A percentile compares a stretch with the other conserved stretches of the same genome.
These are phyloP conservation scores for Hystrix brachyura DNA, from an alignment of 2,113 vertebrate genomes.

Conservation along the genomic window DNA sequence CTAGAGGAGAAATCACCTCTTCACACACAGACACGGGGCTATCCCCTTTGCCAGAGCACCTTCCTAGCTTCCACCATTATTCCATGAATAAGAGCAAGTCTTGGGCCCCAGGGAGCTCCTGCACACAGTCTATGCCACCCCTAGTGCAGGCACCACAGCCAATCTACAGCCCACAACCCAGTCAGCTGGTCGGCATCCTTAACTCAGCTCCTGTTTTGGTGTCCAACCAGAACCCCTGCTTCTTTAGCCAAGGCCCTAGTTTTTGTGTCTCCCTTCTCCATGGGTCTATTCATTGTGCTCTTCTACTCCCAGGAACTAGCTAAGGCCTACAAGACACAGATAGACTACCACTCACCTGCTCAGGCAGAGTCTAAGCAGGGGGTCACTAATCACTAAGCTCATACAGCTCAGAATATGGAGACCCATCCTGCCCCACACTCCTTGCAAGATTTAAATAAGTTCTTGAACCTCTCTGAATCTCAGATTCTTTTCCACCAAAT, in stretches of 20 bases:
- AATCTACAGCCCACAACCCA: not conserved
- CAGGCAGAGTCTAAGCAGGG: not conserved
- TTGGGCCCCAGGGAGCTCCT: not conserved
- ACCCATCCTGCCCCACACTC: not conserved
- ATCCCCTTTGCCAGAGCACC: not conserved
- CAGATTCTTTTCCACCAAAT: not conserved
- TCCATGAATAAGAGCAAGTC: fast-evolving
- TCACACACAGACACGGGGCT: not conserved
- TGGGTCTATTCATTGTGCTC: not conserved
- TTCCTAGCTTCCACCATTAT: not conserved
- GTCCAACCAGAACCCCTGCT: not conserved
- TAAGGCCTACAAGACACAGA: not conserved
- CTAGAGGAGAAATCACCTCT: not conserved
- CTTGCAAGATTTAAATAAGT: not conserved
- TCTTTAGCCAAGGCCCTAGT: not conserved
- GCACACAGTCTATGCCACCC: not conserved
- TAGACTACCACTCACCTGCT: not conserved
- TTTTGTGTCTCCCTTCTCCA: not conserved
- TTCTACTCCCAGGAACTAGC: not conserved
- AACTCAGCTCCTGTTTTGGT: not conserved
- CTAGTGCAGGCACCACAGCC: not conserved
- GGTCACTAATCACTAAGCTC: not conserved
- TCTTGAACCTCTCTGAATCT: conserved; percentile 19
- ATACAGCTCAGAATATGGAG: not conserved
- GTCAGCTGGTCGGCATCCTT: not conserved